Conservation (phyloP, 2,797 vertebrate genomes). For the Microtus agrestis region DNA sequence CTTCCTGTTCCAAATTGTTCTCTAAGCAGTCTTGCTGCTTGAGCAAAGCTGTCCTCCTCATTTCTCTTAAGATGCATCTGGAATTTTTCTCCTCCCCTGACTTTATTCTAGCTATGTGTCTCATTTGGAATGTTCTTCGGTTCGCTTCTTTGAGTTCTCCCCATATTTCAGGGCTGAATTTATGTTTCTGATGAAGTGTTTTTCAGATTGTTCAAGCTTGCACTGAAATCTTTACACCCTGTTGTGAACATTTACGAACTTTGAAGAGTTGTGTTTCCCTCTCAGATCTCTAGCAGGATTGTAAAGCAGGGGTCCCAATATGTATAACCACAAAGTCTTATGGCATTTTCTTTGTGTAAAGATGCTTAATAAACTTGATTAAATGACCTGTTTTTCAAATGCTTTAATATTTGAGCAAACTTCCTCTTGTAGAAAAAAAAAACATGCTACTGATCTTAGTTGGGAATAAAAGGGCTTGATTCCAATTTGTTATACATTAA, state of each 20-base stretch:
- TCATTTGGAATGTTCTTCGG: not conserved
- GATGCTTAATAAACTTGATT: not conserved
- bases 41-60: not conserved
- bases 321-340: not conserved
- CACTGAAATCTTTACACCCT: not conserved
- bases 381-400: not conserved
- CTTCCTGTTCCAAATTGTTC: not conserved
- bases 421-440: slow-evolving; percentile 16
- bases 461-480: not conserved
- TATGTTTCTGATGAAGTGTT: not conserved
- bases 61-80: not conserved
- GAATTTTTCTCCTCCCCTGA: not conserved
- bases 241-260: not conserved
- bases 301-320: not conserved
- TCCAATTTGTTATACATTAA: slow-evolving; percentile 31
- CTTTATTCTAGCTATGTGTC: not conserved
- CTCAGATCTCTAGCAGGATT: not conserved
- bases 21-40: not conserved
- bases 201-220: not conserved
- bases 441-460: slow-evolving; percentile 16
- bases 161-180: not conserved
- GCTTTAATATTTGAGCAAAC: not conserved
- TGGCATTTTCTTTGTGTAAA: not conserved
- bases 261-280: not conserved
- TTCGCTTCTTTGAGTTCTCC: not conserved